Conservation (phyloP, 2,113 vertebrate genomes). For the Corythaeola cristata region DNA sequence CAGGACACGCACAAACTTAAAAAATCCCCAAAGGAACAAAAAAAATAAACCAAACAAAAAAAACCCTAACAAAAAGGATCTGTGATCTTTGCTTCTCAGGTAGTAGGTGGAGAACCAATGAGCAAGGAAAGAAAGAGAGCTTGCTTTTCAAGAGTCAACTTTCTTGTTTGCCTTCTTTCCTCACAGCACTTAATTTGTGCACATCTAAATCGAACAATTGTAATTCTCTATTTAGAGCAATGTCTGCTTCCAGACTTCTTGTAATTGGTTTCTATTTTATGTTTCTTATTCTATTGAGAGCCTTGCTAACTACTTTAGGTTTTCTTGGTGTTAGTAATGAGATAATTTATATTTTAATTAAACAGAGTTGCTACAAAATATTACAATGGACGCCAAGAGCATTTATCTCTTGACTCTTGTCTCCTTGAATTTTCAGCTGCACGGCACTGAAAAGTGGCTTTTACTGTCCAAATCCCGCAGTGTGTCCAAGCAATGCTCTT, state of each 20-base stretch:
- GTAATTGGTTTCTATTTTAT: not conserved
- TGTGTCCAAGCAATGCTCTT: not conserved
- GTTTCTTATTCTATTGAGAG: not conserved
- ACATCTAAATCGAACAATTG: not conserved
- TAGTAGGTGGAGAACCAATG: not conserved
- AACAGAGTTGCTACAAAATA: not conserved
- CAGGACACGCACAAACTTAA: not conserved
- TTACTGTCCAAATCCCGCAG: not conserved
- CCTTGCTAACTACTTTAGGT: not conserved
- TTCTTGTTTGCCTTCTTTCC: not conserved
- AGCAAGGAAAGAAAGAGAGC: not conserved
- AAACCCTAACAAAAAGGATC: accelerated
- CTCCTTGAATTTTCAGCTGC: not conserved
- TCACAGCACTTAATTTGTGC: not conserved
- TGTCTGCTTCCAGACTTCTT: not conserved
- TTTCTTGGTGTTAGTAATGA: not conserved
- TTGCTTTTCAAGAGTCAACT: not conserved
- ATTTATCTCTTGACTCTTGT: not conserved
- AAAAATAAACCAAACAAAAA: not conserved
- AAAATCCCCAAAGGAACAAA: not conserved
- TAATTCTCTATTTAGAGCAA: not conserved
- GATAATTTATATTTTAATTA: conserved; percentile 23
- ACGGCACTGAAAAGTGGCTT: not conserved
- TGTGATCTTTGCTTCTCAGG: not conserved
- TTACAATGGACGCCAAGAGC: not conserved